These are phyloP conservation scores for Acrocephalus kingi DNA, from an alignment of 2,113 vertebrate genomes.

Conservation along the genomic window DNA sequence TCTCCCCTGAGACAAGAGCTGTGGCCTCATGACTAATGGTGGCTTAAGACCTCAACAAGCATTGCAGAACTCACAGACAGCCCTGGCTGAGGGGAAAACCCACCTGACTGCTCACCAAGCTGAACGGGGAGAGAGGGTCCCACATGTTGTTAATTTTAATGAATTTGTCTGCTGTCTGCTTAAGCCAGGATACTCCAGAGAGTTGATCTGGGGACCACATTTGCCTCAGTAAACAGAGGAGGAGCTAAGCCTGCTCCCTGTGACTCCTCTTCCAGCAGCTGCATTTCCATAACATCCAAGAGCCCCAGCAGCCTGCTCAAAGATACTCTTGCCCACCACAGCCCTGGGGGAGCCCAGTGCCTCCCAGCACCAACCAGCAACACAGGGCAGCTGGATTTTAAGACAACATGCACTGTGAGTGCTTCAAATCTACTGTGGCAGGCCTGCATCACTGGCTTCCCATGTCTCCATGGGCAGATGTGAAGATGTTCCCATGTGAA, in stretches of 20 bases:
- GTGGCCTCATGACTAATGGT: not conserved
- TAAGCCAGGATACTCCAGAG: not conserved
- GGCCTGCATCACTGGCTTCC: accelerated
- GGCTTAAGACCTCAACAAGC: accelerated
- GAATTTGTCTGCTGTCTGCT: not conserved
- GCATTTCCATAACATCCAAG: not conserved
- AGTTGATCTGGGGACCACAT: accelerated
- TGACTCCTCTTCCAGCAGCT: not conserved
- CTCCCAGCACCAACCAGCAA: not conserved
- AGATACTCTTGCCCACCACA: accelerated
- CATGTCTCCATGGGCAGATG: accelerated
- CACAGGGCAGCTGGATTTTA: not conserved
- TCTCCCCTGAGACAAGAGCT: not conserved
- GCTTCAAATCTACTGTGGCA: not conserved
- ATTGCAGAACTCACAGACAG: not conserved
- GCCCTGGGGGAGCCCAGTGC: not conserved
- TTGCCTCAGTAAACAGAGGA: not conserved
- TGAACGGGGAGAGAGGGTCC: accelerated
- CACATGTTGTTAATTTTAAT: not conserved
- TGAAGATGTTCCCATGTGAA: not conserved
- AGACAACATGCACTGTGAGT: accelerated
- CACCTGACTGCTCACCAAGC: not conserved
- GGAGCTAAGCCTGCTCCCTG: not conserved
- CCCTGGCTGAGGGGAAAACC: not conserved
- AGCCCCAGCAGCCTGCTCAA: not conserved